phyloP scores from a whole-genome alignment of 2,888 invertebrate genomes.

The Linnaemya tessellans region DNA sequence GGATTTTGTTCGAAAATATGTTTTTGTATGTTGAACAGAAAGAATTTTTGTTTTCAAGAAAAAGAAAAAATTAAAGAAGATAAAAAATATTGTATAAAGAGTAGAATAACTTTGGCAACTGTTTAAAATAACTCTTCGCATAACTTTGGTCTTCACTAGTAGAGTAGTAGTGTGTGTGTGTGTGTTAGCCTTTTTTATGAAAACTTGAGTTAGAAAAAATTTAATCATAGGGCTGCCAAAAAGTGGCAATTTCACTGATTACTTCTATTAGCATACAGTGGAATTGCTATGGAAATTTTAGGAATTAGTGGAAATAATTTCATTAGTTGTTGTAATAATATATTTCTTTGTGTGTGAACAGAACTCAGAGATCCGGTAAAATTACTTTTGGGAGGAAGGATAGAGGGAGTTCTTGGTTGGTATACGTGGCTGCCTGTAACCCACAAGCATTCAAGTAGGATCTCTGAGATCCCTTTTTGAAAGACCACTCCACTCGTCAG shows the following conservation, averaged over 20 bases:
- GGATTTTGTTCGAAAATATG: constrained; percentile 54
- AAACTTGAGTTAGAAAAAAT: constrained; percentile 17
- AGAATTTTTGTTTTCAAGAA: constrained; percentile 58
- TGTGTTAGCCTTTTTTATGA: constrained; percentile 11
- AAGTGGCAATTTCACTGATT: neutral
- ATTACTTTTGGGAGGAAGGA: too few species aligned
- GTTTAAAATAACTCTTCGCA: constrained; percentile 69
- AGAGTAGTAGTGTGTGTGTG: constrained; percentile 34
- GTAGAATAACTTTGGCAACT: constrained; percentile 67
- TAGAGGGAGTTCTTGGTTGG: too few species aligned
- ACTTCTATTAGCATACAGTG: neutral
- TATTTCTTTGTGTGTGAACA: too few species aligned
- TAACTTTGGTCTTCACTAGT: constrained; percentile 36
- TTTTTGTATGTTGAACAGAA: constrained; percentile 63
- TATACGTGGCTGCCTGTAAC: too few species aligned
- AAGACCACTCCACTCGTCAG: too few species aligned
- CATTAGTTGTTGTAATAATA: too few species aligned
- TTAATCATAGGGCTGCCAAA: constrained; percentile 27
- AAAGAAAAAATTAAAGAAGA: neutral
- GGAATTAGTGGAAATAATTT: too few species aligned
- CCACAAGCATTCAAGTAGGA: too few species aligned
- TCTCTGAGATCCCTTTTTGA: too few species aligned
- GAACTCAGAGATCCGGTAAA: too few species aligned
- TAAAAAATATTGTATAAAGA: constrained; percentile 38
- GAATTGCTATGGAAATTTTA: neutral